Base-by-base conservation (phyloP, 2,888 invertebrate genomes). In the Escarpia spicata region DNA sequence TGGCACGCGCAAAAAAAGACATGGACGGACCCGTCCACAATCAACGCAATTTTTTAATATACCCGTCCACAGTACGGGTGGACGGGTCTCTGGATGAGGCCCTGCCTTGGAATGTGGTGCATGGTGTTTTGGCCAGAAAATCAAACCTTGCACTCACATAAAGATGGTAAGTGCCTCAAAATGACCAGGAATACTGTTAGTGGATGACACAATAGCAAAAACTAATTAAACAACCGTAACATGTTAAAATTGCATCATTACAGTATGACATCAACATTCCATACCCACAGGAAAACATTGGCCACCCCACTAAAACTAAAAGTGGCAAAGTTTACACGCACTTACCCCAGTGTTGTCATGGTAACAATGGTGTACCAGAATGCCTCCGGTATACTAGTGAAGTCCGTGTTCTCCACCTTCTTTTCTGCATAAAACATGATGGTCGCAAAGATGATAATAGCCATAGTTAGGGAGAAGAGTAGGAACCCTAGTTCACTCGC, bases 281-380 rank as follows among this genome's bases (percentile, higher is more conserved):
- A 52, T 52, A 52, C 52, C 9, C 15, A 52, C 10, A 9, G 52
- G 52, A 75, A 75, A 75, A 75, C 75, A 75, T 26, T 26, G 10
- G 52, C 37, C 31, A 43, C 3, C 2, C n/a, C 91, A 37, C 44
- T 19, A 91, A 31, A 43, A 45, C 15, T 45, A 37, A 12, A 91
- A 43, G 9, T 75, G 31, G 89, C n/a, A 92, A 37, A 60, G 45
- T 26, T 1, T 43, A 0, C 12, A 94, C 94, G 12, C 12, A 94
- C 94, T 98, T 97, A 99, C 99, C 99, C 99, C 94, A 99, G 97
- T 92, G 99, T 99, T 93, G 99, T 99, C 99, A 99, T 99, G 95
- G 99, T 99, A 96, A 99, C 99, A 96, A 99, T 99, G 96, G 99
- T 99, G 97, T 99, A 99, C 99, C 99, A 99, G 97, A 99, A 99